A percentile compares a stretch with the other conserved stretches of the same genome.
Conservation (phyloP, 2,797 vertebrate genomes). For the Myripristis murdjan region DNA sequence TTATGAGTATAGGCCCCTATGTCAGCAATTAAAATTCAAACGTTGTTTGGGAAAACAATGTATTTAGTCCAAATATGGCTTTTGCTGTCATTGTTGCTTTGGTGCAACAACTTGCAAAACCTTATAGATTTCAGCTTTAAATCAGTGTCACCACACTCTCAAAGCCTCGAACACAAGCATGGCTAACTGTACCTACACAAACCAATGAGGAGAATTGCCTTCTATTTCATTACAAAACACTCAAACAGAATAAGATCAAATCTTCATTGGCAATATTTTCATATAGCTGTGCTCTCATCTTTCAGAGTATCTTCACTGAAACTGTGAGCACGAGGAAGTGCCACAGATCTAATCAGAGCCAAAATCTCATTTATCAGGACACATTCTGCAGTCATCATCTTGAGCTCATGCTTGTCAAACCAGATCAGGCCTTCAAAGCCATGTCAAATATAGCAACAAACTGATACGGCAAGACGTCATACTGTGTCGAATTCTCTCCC, state of each 20-base stretch:
- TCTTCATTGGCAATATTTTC: not conserved
- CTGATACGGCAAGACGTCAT: conserved; percentile 29
- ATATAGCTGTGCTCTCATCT: not conserved
- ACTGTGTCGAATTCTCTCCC: conserved; percentile 52
- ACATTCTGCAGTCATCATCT: conserved; percentile 63
- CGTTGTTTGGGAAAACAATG: too few relatives aligned
- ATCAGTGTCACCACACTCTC: too few relatives aligned
- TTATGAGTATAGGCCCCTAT: too few relatives aligned
- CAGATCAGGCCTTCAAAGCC: conserved; percentile 56
- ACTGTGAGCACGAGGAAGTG: conserved; percentile 29
- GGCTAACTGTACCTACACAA: too few relatives aligned
- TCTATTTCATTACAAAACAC: too few relatives aligned
- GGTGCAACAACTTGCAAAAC: too few relatives aligned
- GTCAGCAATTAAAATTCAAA: too few relatives aligned
- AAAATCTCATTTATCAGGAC: conserved; percentile 53
- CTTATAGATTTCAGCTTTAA: too few relatives aligned
- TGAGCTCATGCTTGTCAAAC: conserved; percentile 60
- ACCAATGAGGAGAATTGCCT: too few relatives aligned
- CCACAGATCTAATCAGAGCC: conserved; percentile 56
- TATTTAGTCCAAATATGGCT: too few relatives aligned
- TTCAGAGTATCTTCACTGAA: conserved; percentile 1
- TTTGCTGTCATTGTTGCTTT: too few relatives aligned
- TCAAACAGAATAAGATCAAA: not conserved
- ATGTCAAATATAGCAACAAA: conserved; percentile 61
- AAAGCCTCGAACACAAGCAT: too few relatives aligned